These are phyloP conservation scores for Agapetus fuscipes DNA, from an alignment of 2,888 invertebrate species.

Conservation along the genomic window DNA sequence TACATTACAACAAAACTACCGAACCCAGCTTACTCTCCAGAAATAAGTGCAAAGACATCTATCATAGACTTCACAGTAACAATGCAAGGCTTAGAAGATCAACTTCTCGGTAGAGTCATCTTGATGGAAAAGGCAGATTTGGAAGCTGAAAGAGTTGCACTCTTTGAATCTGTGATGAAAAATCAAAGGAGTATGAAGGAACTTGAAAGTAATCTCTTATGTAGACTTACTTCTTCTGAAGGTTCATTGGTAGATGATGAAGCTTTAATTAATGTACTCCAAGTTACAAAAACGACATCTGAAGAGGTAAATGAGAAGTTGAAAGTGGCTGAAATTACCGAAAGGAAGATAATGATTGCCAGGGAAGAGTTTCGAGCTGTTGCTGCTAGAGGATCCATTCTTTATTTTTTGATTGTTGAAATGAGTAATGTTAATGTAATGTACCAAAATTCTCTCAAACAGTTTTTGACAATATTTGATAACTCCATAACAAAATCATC, in stretches of 20 bases:
- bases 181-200: slow-evolving; percentile 96
- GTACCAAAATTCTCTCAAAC: slow-evolving; percentile 94
- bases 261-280: slow-evolving; percentile 80
- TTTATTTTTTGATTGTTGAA: slow-evolving; percentile 94
- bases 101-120: slow-evolving; percentile 86
- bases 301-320: slow-evolving; percentile 94
- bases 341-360: slow-evolving; percentile 87
- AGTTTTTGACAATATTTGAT: slow-evolving; percentile 89
- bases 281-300: slow-evolving; percentile 79
- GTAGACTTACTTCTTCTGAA: slow-evolving; percentile 85
- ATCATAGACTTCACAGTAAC: slow-evolving; percentile 98
- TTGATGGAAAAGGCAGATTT: slow-evolving; percentile 93
- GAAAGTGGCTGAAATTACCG: slow-evolving; percentile 85
- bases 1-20: slow-evolving; percentile 95
- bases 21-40: slow-evolving; percentile 94
- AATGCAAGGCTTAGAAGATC: slow-evolving; percentile 92
- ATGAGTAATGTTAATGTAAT: slow-evolving; percentile 95
- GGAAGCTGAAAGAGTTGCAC: slow-evolving; percentile 84
- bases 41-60: slow-evolving; percentile 92
- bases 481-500: slow-evolving; percentile 85
- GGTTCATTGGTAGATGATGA: slow-evolving; percentile 95
- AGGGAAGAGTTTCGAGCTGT: slow-evolving; percentile 94
- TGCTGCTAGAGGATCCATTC: slow-evolving; percentile 85
- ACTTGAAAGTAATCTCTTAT: slow-evolving; percentile 83
- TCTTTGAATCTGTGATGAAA: slow-evolving; percentile 93